Percentiles rank a stretch among this genome's conserved stretches.
Evolutionary conservation across 2,113 vertebrate species (phyloP).

Genomic region (Triplophysa rosa): DNA sequence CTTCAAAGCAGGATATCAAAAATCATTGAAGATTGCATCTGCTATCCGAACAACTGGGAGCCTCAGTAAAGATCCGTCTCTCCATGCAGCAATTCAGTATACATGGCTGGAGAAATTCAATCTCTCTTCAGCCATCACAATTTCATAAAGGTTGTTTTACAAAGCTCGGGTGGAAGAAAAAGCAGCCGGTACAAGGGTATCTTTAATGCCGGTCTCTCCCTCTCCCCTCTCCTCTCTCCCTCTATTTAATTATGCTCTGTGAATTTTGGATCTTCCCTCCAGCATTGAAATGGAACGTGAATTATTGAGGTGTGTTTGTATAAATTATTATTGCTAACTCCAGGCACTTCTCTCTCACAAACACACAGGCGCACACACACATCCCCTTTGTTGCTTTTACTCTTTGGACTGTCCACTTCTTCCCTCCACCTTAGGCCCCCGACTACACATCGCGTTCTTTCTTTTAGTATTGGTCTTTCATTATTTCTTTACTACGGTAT

Average conservation of each 20-base stretch:
- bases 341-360: constrained; percentile 76
- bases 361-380: constrained; percentile 42
- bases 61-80: constrained; percentile 35
- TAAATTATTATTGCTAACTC: constrained; percentile 86
- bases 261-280: constrained; percentile 85
- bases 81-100: constrained; percentile 27
- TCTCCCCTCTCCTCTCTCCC: constrained; percentile 66
- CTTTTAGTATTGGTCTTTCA: constrained; percentile 59
- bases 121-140: constrained; percentile 64
- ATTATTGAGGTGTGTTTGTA: constrained; percentile 88
- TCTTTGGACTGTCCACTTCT: constrained; percentile 69
- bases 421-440: constrained; percentile 20
- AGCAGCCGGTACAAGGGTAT: constrained; percentile 67
- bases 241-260: constrained; percentile 87
- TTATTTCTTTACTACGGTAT: constrained; percentile 46
- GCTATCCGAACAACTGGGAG: constrained; percentile 23
- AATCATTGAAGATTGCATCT: constrained; percentile 39
- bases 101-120: constrained; percentile 52
- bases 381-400: constrained; percentile 63
- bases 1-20: constrained; percentile 42
- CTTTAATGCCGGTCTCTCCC: constrained; percentile 70
- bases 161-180: constrained; percentile 72
- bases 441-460: constrained; percentile 13
- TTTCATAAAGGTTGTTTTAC: constrained; percentile 74
- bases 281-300: constrained; percentile 83